A percentile compares a stretch with the other conserved stretches of the same genome.
Evolutionary conservation across 2,113 vertebrate species (phyloP).

Genomic region (Corynorhinus townsendii): DNA sequence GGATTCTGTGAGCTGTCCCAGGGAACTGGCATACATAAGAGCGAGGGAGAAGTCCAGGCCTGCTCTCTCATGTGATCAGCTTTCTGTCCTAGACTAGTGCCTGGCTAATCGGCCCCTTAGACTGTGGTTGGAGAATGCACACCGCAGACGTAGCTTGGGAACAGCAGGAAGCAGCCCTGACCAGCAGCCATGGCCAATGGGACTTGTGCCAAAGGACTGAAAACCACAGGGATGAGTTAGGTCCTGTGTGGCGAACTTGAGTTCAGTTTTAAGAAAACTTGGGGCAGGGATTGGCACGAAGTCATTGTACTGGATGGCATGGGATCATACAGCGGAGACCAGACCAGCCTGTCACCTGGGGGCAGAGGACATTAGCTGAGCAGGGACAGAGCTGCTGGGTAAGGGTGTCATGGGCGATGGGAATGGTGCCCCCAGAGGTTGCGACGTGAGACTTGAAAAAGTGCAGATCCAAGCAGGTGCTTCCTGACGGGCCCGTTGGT

Average conservation of each 20-base stretch:
- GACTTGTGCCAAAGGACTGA: neutral
- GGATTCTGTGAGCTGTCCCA: neutral
- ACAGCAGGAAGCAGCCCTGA: neutral
- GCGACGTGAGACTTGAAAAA: neutral
- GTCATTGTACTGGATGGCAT: neutral
- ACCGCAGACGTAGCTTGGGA: too few relatives aligned
- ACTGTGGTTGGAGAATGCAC: neutral
- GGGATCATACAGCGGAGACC: neutral
- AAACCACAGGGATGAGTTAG: neutral
- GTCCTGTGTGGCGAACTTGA: neutral
- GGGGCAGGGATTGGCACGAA: neutral
- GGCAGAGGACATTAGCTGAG: neutral
- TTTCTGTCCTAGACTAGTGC: neutral
- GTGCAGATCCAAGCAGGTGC: neutral
- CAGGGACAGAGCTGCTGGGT: neutral
- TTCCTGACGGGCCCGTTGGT: neutral
- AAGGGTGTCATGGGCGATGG: neutral
- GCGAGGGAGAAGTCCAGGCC: neutral
- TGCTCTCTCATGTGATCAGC: neutral
- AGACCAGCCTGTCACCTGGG: too few relatives aligned
- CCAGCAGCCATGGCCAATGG: neutral
- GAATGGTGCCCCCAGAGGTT: neutral
- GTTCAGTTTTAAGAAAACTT: neutral
- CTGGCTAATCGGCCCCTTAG: rapidly evolving
- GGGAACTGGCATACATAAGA: neutral